Conservation (phyloP, 2,888 invertebrate species). For the Ariolimax columbianus region DNA sequence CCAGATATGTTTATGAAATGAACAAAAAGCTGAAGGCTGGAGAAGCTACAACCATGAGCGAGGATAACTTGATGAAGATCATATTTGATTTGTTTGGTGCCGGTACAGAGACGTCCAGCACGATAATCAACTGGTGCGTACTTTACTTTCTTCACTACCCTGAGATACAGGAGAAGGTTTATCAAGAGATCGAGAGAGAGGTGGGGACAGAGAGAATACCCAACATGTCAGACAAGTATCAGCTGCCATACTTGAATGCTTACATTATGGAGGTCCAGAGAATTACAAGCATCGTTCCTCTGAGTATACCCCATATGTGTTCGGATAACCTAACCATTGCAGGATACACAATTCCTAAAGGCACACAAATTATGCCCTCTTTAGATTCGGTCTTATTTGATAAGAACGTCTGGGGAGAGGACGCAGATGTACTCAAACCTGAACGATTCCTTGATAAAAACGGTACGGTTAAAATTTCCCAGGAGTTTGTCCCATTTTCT, state of each 20-base stretch:
- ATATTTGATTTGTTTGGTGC: conserved; percentile 63
- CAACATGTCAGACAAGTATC: background rate
- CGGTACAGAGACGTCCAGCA: conserved; percentile 85
- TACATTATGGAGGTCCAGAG: background rate
- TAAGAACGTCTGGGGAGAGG: conserved; percentile 59
- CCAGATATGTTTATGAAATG: background rate
- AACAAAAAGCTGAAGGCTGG: background rate
- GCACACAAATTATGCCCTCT: conserved; percentile 32
- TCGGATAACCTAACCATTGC: conserved; percentile 62
- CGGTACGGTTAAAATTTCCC: conserved; percentile 46
- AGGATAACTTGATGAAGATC: background rate
- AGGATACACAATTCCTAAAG: conserved; percentile 70
- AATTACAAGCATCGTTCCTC: conserved; percentile 51
- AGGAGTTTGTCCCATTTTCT: conserved; percentile 57
- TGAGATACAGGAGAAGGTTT: conserved; percentile 78
- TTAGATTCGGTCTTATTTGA: conserved; percentile 64
- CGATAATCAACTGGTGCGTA: conserved; percentile 86
- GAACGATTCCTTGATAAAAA: conserved; percentile 62
- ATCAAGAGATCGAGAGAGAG: conserved; percentile 64
- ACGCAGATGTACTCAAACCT: conserved; percentile 62
- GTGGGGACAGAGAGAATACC: conserved; percentile 68
- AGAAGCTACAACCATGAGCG: background rate
- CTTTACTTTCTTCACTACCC: conserved; percentile 81
- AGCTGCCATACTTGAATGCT: conserved; percentile 1
- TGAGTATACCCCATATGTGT: conserved; percentile 25